Evolutionary conservation across 2,888 invertebrate genomes (phyloP).

Genomic region (Nomada lathburiana): DNA sequence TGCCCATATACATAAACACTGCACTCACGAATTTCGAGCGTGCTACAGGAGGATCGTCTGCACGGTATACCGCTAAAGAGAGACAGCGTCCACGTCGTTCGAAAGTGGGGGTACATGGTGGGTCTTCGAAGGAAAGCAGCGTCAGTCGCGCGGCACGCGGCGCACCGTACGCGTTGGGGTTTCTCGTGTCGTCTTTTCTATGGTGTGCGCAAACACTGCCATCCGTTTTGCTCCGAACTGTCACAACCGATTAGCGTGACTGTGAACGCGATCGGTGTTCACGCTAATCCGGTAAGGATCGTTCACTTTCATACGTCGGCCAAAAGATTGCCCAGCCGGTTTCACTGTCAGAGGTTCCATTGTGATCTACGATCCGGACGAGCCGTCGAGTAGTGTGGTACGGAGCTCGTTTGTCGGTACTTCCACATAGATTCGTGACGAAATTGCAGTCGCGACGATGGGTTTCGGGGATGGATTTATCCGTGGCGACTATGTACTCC

Average conservation of each 20-base stretch:
- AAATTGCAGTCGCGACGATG: not conserved
- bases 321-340: not conserved
- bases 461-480: slow-evolving; percentile 17
- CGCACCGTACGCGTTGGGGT: slow-evolving; percentile 78
- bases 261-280: slow-evolving; percentile 4
- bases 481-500: not conserved
- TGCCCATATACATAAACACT: no score
- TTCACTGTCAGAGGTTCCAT: not conserved
- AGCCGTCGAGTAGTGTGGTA: not conserved
- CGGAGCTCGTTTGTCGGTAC: not conserved
- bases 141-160: slow-evolving; percentile 83
- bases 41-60: no score
- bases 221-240: slow-evolving; percentile 18
- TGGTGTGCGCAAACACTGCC: slow-evolving; percentile 42
- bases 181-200: slow-evolving; percentile 34
- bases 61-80: slow-evolving; percentile 3
- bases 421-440: not conserved
- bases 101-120: slow-evolving; percentile 58
- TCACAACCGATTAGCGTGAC: slow-evolving; percentile 18
- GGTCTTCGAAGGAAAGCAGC: slow-evolving; percentile 66
- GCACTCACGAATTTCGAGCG: no score
- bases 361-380: not conserved
- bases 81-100: slow-evolving; percentile 14
- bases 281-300: slow-evolving; percentile 24
- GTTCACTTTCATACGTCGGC: not conserved